A percentile compares a stretch with the other conserved stretches of the same genome.
Conservation (phyloP, 2,113 vertebrate genomes). For the Vulpes lagopus region DNA sequence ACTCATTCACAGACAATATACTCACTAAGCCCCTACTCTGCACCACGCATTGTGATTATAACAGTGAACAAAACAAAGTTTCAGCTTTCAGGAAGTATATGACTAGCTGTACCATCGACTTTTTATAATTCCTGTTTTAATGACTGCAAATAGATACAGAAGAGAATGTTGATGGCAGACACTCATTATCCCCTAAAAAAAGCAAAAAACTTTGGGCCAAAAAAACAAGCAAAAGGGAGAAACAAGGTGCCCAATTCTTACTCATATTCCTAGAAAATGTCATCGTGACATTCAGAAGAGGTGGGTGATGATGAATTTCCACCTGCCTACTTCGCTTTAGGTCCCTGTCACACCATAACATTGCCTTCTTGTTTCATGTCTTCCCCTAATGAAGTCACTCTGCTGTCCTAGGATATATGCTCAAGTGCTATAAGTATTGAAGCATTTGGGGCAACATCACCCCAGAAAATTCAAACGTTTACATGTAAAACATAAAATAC, state of each 20-base stretch:
- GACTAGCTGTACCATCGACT: background rate
- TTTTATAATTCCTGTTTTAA: slow-evolving; percentile 35
- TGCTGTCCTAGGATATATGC: background rate
- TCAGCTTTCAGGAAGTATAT: background rate
- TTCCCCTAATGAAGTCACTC: background rate
- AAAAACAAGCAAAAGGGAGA: background rate
- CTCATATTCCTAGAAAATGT: background rate
- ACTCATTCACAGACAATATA: background rate
- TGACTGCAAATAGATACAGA: background rate
- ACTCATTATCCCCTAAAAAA: background rate
- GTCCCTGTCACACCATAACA: background rate
- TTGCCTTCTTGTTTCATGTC: background rate
- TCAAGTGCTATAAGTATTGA: background rate
- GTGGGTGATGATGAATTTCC: background rate
- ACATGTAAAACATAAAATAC: background rate
- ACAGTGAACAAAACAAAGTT: slow-evolving; percentile 3
- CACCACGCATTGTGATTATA: background rate
- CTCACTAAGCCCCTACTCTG: background rate
- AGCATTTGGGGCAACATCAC: background rate
- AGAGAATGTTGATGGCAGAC: background rate
- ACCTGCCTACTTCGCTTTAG: background rate
- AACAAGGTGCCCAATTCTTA: background rate
- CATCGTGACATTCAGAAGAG: background rate
- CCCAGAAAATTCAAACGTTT: background rate
- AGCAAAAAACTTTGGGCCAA: background rate